These are phyloP conservation scores for Deroplatys truncata DNA, from an alignment of 2,888 invertebrate species.

Conservation along the genomic window DNA sequence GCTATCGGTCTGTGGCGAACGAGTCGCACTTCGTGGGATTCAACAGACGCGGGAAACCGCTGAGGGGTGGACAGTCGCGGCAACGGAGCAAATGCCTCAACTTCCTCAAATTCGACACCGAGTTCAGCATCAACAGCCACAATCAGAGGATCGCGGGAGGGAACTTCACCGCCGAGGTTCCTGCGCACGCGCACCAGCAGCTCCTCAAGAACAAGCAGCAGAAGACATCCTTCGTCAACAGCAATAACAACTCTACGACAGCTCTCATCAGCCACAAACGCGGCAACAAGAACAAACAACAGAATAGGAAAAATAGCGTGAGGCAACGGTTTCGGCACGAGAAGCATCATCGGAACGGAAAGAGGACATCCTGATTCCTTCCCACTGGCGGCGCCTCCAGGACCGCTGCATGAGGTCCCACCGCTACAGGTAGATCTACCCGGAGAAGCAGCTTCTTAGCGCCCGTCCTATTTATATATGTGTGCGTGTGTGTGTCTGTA, in stretches of 20 bases:
- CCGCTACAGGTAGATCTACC: background rate
- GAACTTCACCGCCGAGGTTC: constrained; percentile 24
- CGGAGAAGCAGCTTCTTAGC: background rate
- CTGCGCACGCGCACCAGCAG: constrained; percentile 21
- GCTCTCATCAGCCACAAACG: constrained; percentile 37
- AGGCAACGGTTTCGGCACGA: constrained; percentile 2
- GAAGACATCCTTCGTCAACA: background rate
- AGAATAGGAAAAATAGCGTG: background rate
- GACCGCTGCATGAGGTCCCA: constrained; percentile 12
- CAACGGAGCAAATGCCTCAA: constrained; percentile 52
- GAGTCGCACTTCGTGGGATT: constrained; percentile 58
- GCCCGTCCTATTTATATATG: background rate
- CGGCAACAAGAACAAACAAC: constrained; percentile 1
- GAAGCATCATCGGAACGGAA: constrained; percentile 14
- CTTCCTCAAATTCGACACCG: constrained; percentile 59
- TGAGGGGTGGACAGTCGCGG: constrained; percentile 42
- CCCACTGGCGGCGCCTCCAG: constrained; percentile 5
- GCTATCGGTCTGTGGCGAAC: constrained; percentile 59
- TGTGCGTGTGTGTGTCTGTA: background rate
- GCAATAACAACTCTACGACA: constrained; percentile 47
- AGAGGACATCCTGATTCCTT: background rate
- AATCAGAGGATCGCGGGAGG: constrained; percentile 52
- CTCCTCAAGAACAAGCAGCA: background rate
- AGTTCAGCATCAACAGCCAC: constrained; percentile 59
- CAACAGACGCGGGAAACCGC: constrained; percentile 56